These are phyloP conservation scores for Heterotis niloticus DNA, from an alignment of 2,113 vertebrate species.

Conservation along the genomic window DNA sequence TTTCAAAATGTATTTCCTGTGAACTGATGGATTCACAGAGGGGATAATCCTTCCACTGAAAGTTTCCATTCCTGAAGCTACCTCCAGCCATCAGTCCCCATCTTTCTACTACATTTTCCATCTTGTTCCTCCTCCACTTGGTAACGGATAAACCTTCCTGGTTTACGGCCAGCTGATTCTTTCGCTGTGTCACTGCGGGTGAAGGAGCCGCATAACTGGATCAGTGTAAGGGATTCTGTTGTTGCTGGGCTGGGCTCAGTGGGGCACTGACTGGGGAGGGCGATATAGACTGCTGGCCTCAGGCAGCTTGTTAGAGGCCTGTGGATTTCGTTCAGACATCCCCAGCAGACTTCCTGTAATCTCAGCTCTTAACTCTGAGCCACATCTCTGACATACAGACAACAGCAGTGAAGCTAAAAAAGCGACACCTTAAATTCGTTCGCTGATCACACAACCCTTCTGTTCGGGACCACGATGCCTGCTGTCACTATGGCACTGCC, in stretches of 20 bases:
- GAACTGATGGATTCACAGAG: neutral
- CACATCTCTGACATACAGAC: neutral
- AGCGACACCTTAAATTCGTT: neutral
- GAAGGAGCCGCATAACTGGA: neutral
- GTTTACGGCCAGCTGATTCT: neutral
- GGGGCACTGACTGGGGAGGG: neutral
- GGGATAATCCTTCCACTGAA: neutral
- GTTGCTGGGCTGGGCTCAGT: neutral
- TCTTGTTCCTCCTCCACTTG: constrained; percentile 7
- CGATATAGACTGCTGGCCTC: neutral
- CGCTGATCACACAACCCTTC: neutral
- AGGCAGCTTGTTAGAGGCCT: constrained; percentile 5
- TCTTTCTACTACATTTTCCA: neutral
- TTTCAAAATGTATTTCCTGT: neutral
- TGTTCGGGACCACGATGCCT: neutral
- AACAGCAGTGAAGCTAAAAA: neutral
- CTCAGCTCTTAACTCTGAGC: neutral
- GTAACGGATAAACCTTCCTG: constrained; percentile 21
- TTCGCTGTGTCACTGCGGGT: neutral
- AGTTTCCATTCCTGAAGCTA: neutral
- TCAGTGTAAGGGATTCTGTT: neutral
- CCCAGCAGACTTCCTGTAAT: neutral
- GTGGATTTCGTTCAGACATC: neutral
- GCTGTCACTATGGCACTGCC: neutral
- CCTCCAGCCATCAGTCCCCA: constrained; percentile 1